A percentile compares a stretch with the other conserved stretches of the same genome.
These are phyloP conservation scores for Ispidina lecontei DNA, from an alignment of 2,797 vertebrate species.

Conservation along the genomic window DNA sequence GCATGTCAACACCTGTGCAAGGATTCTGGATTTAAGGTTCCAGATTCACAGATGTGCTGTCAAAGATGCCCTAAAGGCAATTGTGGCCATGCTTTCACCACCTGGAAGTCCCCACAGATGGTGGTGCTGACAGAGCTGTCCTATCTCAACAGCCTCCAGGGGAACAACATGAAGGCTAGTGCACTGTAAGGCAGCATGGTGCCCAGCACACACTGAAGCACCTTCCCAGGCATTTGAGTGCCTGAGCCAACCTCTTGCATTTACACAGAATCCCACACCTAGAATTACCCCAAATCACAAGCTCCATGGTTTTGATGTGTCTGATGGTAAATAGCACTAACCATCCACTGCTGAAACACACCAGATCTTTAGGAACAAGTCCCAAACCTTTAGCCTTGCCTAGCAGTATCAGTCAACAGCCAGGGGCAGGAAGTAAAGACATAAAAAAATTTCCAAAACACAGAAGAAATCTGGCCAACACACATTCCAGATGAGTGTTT, in stretches of 20 bases:
- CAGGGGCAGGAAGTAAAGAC: neutral
- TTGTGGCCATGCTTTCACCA: neutral
- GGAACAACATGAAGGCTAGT: neutral
- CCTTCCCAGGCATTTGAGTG: neutral
- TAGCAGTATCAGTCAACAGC: neutral
- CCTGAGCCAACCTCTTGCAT: neutral
- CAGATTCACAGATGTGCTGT: neutral
- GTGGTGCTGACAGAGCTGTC: neutral
- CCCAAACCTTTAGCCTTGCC: neutral
- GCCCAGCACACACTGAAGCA: neutral
- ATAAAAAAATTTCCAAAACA: neutral
- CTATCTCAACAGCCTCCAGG: fast-evolving
- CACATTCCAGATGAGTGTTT: neutral
- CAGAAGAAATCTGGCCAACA: neutral
- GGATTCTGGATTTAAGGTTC: neutral
- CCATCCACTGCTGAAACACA: neutral
- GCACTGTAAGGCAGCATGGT: neutral
- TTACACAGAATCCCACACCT: neutral
- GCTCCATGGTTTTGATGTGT: neutral
- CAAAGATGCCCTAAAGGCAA: neutral
- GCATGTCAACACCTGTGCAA: neutral
- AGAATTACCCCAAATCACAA: neutral
- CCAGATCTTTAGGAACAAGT: neutral
- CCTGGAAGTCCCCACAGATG: neutral
- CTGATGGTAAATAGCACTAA: neutral